Conservation (phyloP, 2,113 vertebrate genomes). For the Vimba vimba region DNA sequence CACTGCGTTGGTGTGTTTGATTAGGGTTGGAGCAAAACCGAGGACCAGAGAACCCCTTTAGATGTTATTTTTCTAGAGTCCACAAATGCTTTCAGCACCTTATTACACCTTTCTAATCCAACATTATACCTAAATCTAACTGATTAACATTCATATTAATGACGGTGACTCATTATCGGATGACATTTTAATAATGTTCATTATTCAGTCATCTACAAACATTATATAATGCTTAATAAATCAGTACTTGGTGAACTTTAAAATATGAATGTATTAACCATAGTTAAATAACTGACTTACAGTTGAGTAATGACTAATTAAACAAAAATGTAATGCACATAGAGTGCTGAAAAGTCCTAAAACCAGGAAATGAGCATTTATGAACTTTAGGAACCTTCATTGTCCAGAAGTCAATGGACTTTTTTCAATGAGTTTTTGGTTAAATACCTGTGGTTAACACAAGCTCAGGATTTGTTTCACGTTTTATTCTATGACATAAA, state of each 20-base stretch:
- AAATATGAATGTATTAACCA: not conserved
- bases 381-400: not conserved
- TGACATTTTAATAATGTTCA: not conserved
- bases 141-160: not conserved
- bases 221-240: not conserved
- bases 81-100: not conserved
- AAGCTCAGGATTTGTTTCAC: not conserved
- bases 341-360: constrained; percentile 1
- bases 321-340: not conserved
- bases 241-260: not conserved
- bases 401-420: not conserved
- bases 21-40: no score
- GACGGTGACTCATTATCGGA: not conserved
- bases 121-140: not conserved
- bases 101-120: not conserved
- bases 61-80: not conserved
- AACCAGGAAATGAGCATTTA: not conserved
- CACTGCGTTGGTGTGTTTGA: no score
- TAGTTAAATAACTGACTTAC: not conserved
- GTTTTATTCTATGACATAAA: not conserved
- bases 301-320: not conserved
- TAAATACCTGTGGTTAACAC: not conserved
- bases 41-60: not conserved
- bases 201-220: not conserved
- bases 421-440: not conserved